Percentiles rank a stretch among this genome's conserved stretches.
Evolutionary conservation across 2,888 invertebrate species (phyloP).

Genomic region (Rutpela maculata): DNA sequence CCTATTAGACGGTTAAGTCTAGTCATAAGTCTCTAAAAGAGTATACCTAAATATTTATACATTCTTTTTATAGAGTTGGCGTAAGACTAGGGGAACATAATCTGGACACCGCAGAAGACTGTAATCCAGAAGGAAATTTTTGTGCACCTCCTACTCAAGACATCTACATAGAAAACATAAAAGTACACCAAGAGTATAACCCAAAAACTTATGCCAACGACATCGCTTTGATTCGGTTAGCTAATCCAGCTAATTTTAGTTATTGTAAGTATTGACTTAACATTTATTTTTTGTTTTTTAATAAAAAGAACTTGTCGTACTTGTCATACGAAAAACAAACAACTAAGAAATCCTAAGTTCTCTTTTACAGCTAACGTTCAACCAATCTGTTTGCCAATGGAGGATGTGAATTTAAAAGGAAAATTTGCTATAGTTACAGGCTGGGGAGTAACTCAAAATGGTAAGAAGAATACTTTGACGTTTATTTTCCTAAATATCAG

Average conservation of each 20-base stretch:
- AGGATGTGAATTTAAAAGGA: constrained; percentile 72
- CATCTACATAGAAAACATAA: constrained; percentile 74
- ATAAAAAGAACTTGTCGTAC: too few species aligned
- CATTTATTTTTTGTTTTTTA: too few species aligned
- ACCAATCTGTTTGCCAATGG: constrained; percentile 74
- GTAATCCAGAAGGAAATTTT: constrained; percentile 66
- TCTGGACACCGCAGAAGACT: constrained; percentile 72
- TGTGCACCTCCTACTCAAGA: constrained; percentile 76
- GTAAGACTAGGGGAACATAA: constrained; percentile 81
- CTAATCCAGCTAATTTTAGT: constrained; percentile 71
- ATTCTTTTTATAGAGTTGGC: constrained; percentile 73
- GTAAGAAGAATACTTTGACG: constrained; percentile 70
- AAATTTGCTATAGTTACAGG: constrained; percentile 81
- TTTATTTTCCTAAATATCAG: background rate
- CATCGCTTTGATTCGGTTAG: constrained; percentile 76
- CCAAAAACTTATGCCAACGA: constrained; percentile 76
- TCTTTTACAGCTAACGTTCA: constrained; percentile 66
- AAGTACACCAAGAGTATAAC: constrained; percentile 76
- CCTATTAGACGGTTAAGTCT: too few species aligned
- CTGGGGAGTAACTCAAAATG: constrained; percentile 83
- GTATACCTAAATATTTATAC: background rate
- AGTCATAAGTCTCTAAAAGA: too few species aligned
- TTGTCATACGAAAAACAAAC: background rate
- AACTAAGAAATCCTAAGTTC: constrained; percentile 29
- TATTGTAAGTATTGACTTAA: constrained; percentile 58